phyloP scores from a whole-genome alignment of 2,113 vertebrate genomes.

The Tupaia chinensis region DNA sequence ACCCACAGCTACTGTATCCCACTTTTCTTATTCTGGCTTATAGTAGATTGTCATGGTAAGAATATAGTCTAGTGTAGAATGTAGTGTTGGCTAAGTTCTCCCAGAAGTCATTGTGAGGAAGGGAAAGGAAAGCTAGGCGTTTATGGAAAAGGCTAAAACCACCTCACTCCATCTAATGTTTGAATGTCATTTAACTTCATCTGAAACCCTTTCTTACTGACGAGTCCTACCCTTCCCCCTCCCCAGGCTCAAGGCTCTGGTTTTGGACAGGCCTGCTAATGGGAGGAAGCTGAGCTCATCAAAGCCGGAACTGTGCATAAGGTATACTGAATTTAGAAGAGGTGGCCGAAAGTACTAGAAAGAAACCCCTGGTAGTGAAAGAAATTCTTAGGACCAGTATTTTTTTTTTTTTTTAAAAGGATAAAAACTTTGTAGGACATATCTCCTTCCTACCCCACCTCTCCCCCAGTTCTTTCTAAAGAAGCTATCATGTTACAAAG shows the following conservation, averaged over 20 bases:
- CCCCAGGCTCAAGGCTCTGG: neutral
- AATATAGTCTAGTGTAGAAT: neutral
- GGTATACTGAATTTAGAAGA: slow-evolving; percentile 20
- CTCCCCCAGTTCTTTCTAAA: neutral
- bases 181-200: neutral
- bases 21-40: neutral
- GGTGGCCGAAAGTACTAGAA: neutral
- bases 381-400: neutral
- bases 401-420: neutral
- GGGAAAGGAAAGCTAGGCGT: slow-evolving; percentile 19
- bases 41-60: neutral
- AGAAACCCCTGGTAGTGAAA: neutral
- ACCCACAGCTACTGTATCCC: neutral
- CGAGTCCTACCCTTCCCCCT: neutral
- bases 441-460: neutral
- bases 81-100: neutral
- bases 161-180: neutral
- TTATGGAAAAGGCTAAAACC: neutral
- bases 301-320: neutral
- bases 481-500: neutral
- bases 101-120: slow-evolving; percentile 10
- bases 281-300: slow-evolving; percentile 1
- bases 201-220: neutral
- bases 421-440: neutral
- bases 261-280: neutral